These are phyloP conservation scores for Drosophila elegans DNA, from an alignment of 1,140 invertebrate species.

Conservation along the genomic window DNA sequence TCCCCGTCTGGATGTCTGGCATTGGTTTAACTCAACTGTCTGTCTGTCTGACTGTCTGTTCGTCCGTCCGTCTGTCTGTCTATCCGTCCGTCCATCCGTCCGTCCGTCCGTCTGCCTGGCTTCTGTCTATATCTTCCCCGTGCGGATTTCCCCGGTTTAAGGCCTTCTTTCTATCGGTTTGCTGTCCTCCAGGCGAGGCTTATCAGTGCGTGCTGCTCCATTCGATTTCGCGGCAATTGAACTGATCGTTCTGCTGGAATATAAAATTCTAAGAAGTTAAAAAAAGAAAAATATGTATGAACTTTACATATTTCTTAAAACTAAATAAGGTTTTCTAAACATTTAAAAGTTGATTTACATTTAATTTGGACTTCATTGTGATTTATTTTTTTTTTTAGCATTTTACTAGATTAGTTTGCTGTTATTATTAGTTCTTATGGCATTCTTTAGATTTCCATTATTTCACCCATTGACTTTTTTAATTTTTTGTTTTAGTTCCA, in stretches of 20 bases:
- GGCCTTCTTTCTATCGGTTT: constrained; percentile 11
- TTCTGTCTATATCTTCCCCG: constrained; percentile 22
- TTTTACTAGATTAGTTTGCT: too few species aligned
- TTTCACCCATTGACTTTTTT: too few species aligned
- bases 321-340: too few species aligned
- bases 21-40: constrained; percentile 54
- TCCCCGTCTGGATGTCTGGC: constrained; percentile 61
- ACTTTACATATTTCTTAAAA: too few species aligned
- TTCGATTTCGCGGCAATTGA: constrained; percentile 30
- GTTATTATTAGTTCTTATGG: too few species aligned
- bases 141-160: background rate
- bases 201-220: constrained; percentile 34
- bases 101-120: constrained; percentile 16
- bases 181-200: constrained; percentile 10
- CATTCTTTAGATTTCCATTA: too few species aligned
- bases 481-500: too few species aligned
- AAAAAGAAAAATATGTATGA: too few species aligned
- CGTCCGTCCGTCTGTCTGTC: constrained; percentile 5
- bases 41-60: background rate
- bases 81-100: constrained; percentile 8
- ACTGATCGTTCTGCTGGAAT: constrained; percentile 9
- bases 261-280: background rate
- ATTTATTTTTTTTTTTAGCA: too few species aligned
- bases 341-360: too few species aligned
- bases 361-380: too few species aligned